Base-by-base conservation (phyloP, 37 sponge, comb jelly and placozoan species). In the Chondrilla cf. caribensis region DNA sequence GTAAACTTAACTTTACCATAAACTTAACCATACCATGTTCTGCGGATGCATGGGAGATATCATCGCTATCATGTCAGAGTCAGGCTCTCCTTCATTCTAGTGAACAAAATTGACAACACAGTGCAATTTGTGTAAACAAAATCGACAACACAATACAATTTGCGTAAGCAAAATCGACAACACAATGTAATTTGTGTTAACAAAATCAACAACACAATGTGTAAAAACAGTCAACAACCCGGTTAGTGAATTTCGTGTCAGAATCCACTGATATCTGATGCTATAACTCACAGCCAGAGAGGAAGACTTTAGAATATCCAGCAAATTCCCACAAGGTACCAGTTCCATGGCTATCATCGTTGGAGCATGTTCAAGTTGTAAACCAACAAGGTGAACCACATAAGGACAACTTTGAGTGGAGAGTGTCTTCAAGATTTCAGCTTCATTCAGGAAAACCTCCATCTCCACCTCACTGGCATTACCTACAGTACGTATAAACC, bases 301-400 rank as follows among this genome's bases (percentile, higher is more conserved):
- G 44, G 25, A 22, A 40, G 11, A 24, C 14, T 25, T 73, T 0
- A 73, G 76, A 38, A 73, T 73, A n/a, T 73, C 43, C 24, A 73
- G 43, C 0, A 73, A 25, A 73, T 73, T 73, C 25, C 76, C 76
- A 42, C 76, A 73, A 24, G 41, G 41, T 1, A 73, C 44, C 21
- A 73, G 76, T 43, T 73, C 76, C 76, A 73, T 73, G 24, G 44
- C 76, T 38, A 73, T 42, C 76, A 73, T 73, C 0, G 41, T n/a
- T 3, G 76, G 76, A 25, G 76, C 76, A 36, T 73, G 41, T 37
- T 73, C 76, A 32, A 73, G 25, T 6, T 73, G 76, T 8, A 73
- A n/a, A 6, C 76, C 76, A 37, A 73, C 76, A 40, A 73, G 76
- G 0, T 73, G 76, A 21, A 73, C 76, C 1, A 73, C 24, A 73